phyloP scores from a whole-genome alignment of 2,888 invertebrate species.

The Syrista parreyssii region DNA sequence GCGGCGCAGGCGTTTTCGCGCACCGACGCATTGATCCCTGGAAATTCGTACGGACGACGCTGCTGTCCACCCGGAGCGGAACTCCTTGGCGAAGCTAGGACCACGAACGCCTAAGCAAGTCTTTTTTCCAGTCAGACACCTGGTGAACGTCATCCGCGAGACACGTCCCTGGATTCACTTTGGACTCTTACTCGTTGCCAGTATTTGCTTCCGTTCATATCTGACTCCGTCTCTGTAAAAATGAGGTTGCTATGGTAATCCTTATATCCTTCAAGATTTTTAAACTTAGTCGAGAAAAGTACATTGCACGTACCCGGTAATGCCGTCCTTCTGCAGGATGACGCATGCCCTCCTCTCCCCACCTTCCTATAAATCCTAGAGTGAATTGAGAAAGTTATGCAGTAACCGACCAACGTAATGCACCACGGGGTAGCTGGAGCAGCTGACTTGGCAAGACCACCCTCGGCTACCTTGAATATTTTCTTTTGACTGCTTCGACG shows the following conservation, averaged over 20 bases:
- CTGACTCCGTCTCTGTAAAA: background rate
- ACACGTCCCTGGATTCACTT: background rate
- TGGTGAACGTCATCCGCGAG: background rate
- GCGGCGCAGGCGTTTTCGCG: constrained; percentile 70
- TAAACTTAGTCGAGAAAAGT: background rate
- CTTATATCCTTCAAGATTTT: background rate
- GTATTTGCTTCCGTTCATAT: background rate
- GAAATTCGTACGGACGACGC: constrained; percentile 54
- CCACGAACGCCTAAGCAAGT: background rate
- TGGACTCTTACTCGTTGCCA: background rate
- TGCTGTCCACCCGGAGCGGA: constrained; percentile 1
- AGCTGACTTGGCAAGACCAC: background rate
- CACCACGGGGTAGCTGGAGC: background rate
- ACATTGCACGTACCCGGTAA: background rate
- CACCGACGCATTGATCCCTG: constrained; percentile 67
- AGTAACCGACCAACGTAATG: background rate
- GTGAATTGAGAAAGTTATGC: background rate
- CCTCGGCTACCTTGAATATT: background rate
- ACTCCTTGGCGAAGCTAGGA: constrained; percentile 2
- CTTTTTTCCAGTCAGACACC: background rate
- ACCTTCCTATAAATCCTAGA: background rate
- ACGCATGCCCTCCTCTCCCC: background rate
- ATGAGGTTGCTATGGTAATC: background rate
- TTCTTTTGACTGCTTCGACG: background rate
- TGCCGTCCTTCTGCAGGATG: background rate